Evolutionary conservation across 2,888 invertebrate genomes (phyloP), one percentile per base, ranked within the genome.

Genomic region (Cartodere bifasciata): DNA sequence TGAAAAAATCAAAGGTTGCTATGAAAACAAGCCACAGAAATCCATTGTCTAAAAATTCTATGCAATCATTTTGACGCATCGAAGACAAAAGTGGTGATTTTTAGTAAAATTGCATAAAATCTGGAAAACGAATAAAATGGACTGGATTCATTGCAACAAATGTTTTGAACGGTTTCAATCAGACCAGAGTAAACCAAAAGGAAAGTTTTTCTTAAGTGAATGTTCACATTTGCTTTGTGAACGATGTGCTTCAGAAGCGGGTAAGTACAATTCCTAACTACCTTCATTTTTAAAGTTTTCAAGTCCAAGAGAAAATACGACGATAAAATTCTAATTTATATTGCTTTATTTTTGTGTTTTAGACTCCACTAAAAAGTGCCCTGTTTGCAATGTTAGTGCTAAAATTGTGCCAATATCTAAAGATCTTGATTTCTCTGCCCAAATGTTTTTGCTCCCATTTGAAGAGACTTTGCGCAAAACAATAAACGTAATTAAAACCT

Each of bases 61-160:
- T n/a, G n/a, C n/a, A n/a, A n/a, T n/a, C n/a, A n/a, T n/a, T n/a
- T n/a, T n/a, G n/a, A n/a, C n/a, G n/a, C n/a, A n/a, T n/a, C n/a
- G n/a, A n/a, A n/a, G n/a, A n/a, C n/a, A n/a, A n/a, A n/a, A n/a
- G n/a, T n/a, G n/a, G n/a, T n/a, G n/a, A n/a, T n/a, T n/a, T n/a
- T n/a, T n/a, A n/a, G n/a, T n/a, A n/a, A n/a, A n/a, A n/a, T n/a
- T n/a, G n/a, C n/a, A n/a, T n/a, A n/a, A n/a, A n/a, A n/a, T n/a
- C n/a, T n/a, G n/a, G n/a, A n/a, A n/a, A n/a, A n/a, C n/a, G n/a
- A n/a, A n/a, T n/a, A n/a, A n/a, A 28, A 47, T 47, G 46, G 38
- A 52, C 15, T 58, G 57, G 57, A 34, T 59, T 10, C 53, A 55
- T 47, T 59, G 59, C 35, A 58, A 58, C 44, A 53, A 48, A 34